Conservation (phyloP, 2,113 vertebrate genomes). For the Capricornis sumatraensis region DNA sequence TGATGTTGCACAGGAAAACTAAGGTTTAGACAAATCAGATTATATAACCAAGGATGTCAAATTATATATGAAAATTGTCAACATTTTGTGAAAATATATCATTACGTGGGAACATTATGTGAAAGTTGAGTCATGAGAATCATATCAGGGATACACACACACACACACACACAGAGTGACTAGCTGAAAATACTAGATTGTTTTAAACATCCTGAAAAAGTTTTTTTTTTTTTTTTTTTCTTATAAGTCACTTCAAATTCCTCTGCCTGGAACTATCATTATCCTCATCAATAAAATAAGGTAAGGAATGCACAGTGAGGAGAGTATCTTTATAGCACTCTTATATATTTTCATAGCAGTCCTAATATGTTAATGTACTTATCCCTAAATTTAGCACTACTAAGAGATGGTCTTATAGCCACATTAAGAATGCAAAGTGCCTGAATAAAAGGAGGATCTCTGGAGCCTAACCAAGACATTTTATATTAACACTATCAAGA, state of each 20-base stretch:
- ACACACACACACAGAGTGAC: neutral
- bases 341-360: neutral
- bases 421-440: constrained; percentile 18
- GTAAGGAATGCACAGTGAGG: neutral
- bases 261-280: neutral
- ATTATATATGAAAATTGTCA: neutral
- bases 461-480: neutral
- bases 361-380: neutral
- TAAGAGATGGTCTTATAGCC: neutral
- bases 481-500: neutral
- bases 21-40: neutral
- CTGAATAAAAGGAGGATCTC: neutral
- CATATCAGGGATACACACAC: neutral
- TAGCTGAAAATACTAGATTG: neutral
- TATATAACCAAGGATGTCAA: neutral
- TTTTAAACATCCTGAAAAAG: neutral
- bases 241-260: neutral
- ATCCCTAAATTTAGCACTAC: neutral
- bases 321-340: neutral
- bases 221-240: neutral
- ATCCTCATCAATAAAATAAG: neutral
- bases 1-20: neutral
- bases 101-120: neutral
- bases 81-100: neutral
- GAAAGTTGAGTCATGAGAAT: neutral